Conservation (phyloP, 2,113 vertebrate genomes). For the Stigmatopora argus region DNA sequence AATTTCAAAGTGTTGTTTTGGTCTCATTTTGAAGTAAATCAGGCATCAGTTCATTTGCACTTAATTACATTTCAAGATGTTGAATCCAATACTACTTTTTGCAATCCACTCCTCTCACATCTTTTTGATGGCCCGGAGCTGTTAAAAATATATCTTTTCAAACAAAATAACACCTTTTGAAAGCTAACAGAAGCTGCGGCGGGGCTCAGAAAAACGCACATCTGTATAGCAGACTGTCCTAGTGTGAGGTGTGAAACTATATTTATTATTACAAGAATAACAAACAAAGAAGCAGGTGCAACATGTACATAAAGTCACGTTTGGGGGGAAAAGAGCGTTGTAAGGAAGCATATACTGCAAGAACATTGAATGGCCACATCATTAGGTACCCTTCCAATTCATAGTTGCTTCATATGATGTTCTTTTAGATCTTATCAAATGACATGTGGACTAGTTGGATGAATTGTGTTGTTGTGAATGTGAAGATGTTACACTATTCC, state of each 20-base stretch:
- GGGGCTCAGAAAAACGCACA: constrained; percentile 36
- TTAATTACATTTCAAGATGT: constrained; percentile 60
- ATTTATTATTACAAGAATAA: constrained; percentile 66
- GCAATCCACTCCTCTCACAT: constrained; percentile 47
- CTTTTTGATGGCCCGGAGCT: constrained; percentile 54
- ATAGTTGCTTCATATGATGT: too few relatives aligned
- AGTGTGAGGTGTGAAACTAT: constrained; percentile 60
- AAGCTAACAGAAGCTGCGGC: constrained; percentile 39
- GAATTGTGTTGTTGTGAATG: not conserved
- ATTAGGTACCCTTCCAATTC: not conserved
- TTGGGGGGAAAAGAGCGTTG: not conserved
- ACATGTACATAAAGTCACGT: constrained; percentile 38
- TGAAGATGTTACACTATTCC: not conserved
- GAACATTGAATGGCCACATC: not conserved
- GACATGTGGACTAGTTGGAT: not conserved
- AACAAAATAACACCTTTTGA: constrained; percentile 65
- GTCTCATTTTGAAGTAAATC: constrained; percentile 49
- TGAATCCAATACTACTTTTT: constrained; percentile 48
- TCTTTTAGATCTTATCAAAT: not conserved
- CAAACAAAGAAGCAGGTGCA: constrained; percentile 59
- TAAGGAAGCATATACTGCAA: not conserved
- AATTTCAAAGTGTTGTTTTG: constrained; percentile 57
- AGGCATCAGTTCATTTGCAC: constrained; percentile 55
- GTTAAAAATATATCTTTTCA: constrained; percentile 57
- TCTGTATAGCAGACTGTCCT: constrained; percentile 62